These are phyloP conservation scores for Hylyphantes graminicola DNA, from an alignment of 1,140 invertebrate species.

Conservation along the genomic window DNA sequence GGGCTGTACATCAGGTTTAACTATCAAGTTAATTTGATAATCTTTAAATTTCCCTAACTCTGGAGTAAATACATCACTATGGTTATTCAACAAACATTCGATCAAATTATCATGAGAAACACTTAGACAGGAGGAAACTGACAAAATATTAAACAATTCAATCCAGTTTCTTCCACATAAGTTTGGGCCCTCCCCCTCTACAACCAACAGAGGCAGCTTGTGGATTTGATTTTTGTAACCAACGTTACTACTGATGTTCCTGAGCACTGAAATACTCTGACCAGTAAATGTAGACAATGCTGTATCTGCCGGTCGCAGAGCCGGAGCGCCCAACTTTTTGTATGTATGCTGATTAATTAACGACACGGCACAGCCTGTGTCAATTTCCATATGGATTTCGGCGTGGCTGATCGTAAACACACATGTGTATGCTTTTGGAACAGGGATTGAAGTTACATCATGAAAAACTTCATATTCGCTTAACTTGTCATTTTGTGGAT, in stretches of 20 bases:
- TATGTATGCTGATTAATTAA: conserved; percentile 5
- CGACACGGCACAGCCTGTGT: conserved; percentile 19
- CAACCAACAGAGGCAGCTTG: not conserved
- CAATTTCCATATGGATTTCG: no score
- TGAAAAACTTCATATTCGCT: no score
- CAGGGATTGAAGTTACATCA: no score
- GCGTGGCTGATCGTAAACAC: no score
- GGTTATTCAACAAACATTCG: not conserved
- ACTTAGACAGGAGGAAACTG: not conserved
- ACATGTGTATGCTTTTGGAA: no score
- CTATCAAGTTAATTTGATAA: conserved; percentile 10
- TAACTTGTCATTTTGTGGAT: no score
- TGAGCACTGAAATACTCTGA: not conserved
- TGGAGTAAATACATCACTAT: conserved; percentile 3
- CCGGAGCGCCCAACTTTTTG: conserved; percentile 3
- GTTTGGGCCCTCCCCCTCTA: conserved; percentile 27
- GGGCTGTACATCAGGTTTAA: conserved; percentile 11
- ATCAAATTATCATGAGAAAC: not conserved
- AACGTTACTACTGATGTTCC: not conserved
- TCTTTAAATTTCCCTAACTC: conserved; percentile 17
- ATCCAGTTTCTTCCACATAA: conserved; percentile 25
- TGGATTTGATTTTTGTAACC: not conserved
- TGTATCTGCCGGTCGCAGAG: conserved; percentile 5
- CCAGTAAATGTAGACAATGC: conserved; percentile 1
- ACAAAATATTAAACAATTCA: conserved; percentile 20